Evolutionary conservation across 2,888 invertebrate genomes (phyloP), one percentile per base, ranked within the genome.

Genomic region (Tineola bisselliella): DNA sequence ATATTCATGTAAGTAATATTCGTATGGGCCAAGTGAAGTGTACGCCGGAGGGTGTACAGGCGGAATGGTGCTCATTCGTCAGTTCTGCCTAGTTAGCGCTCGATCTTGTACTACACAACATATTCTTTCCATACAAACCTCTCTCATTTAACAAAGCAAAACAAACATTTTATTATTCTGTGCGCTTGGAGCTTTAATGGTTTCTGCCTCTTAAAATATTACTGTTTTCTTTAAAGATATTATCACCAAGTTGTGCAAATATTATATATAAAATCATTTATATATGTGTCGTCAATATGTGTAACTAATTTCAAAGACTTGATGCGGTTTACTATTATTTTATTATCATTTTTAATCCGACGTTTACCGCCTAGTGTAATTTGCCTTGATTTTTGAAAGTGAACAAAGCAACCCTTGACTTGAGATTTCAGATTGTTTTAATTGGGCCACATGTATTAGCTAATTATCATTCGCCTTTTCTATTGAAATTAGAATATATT

Each of bases 11-110:
- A 33, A 58, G 58, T 15, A 58, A 58, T 58, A 58, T 58, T 58
- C 58, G 33, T 58, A 58, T 33, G 33, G 11, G 12, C 12, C 48
- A 13, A 48, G 48, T 48, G 48, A 30, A 56, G 59, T 19, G 63
- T 61, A 58, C 63, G 68, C 70, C 66, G 59, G 64, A 44, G 73
- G 75, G 72, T 62, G 62, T 61, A 43, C 58, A 57, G 33, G 11
- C 43, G 66, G 67, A 68, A 70, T 69, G 67, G 69, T 64, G 63
- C 65, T 62, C 71, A 73, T 75, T 72, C 71, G 70, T 74, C 72
- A 70, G 66, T 64, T 65, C 63, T 59, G 63, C 62, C 70, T 70
- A 71, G 71, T 73, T 71, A 71, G 69, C 62, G 62, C 59, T 58
- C 62, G 18, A 38, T 64, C 63, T 63, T 65, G 63, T 66, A 63